phyloP scores from a whole-genome alignment of 2,888 invertebrate species.

The Parelbella ahira region DNA sequence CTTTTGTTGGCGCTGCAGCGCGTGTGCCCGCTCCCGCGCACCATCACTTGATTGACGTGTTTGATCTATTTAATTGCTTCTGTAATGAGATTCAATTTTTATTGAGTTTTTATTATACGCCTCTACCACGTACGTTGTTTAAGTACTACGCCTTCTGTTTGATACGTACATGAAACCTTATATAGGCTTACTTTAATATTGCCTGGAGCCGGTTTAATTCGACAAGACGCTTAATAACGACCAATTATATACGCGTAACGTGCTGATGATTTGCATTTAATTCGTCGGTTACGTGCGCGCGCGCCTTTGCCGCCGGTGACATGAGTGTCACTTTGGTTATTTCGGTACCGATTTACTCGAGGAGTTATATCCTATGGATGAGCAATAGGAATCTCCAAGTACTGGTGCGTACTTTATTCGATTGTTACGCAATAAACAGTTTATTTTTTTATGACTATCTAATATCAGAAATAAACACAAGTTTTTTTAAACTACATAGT shows the following conservation, averaged over 20 bases:
- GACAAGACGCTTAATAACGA: conserved; percentile 24
- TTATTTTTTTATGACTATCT: too few relatives aligned
- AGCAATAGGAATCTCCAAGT: too few relatives aligned
- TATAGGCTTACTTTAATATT: conserved; percentile 17
- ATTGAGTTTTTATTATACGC: conserved; percentile 35
- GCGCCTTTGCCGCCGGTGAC: too few relatives aligned
- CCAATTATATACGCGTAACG: conserved; percentile 26
- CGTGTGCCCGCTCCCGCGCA: conserved; percentile 29
- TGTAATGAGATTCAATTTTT: conserved; percentile 40
- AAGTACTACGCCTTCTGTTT: conserved; percentile 6
- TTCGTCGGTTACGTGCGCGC: conserved; percentile 24
- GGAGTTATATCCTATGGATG: too few relatives aligned
- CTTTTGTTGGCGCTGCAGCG: conserved; percentile 26
- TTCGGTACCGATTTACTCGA: too few relatives aligned
- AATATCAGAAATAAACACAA: too few relatives aligned
- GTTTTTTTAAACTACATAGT: too few relatives aligned
- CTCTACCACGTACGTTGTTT: conserved; percentile 5
- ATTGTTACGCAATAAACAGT: too few relatives aligned
- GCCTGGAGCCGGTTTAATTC: conserved; percentile 18
- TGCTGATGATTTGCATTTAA: conserved; percentile 24
- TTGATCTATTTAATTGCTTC: conserved; percentile 46
- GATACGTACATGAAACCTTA: conserved; percentile 13
- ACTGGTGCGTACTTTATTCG: too few relatives aligned
- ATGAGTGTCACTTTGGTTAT: too few relatives aligned
- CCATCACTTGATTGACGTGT: conserved; percentile 47